Percentiles rank a stretch among this genome's conserved stretches.
These are phyloP conservation scores for Lepisosteus osseus DNA, from an alignment of 2,113 vertebrate species.

Conservation along the genomic window DNA sequence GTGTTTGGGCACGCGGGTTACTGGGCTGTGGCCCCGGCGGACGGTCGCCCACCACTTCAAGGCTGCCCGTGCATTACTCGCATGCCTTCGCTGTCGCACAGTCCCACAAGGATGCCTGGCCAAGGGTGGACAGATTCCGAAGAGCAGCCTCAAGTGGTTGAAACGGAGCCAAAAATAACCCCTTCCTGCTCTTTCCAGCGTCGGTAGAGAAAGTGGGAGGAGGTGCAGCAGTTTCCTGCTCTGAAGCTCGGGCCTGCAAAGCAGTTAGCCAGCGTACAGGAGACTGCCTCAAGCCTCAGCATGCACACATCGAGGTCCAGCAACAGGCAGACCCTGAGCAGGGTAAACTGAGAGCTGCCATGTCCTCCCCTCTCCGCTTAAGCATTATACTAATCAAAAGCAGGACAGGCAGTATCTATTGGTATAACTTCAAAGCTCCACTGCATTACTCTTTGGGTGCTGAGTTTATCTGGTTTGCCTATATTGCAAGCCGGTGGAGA, in stretches of 20 bases:
- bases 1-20: background rate
- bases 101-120: background rate
- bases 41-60: slow-evolving; percentile 10
- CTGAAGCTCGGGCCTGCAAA: background rate
- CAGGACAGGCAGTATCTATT: too few species aligned
- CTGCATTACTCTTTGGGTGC: too few species aligned
- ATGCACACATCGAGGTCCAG: too few species aligned
- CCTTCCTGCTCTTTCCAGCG: slow-evolving; percentile 23
- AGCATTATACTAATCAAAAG: too few species aligned
- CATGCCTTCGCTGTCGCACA: slow-evolving; percentile 2
- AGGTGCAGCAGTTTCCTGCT: slow-evolving; percentile 1
- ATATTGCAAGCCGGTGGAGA: too few species aligned
- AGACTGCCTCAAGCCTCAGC: background rate
- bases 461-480: too few species aligned
- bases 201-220: slow-evolving; percentile 23
- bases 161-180: slow-evolving; percentile 30
- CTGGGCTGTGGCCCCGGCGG: background rate
- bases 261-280: background rate
- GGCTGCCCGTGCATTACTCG: background rate
- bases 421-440: too few species aligned
- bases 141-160: slow-evolving; percentile 11
- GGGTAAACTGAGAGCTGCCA: too few species aligned
- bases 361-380: too few species aligned
- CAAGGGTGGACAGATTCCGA: slow-evolving; percentile 1
- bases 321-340: too few species aligned